Evolutionary conservation across 2,113 vertebrate species (phyloP), one percentile per base, ranked within the genome.

Genomic region (Equus przewalskii): DNA sequence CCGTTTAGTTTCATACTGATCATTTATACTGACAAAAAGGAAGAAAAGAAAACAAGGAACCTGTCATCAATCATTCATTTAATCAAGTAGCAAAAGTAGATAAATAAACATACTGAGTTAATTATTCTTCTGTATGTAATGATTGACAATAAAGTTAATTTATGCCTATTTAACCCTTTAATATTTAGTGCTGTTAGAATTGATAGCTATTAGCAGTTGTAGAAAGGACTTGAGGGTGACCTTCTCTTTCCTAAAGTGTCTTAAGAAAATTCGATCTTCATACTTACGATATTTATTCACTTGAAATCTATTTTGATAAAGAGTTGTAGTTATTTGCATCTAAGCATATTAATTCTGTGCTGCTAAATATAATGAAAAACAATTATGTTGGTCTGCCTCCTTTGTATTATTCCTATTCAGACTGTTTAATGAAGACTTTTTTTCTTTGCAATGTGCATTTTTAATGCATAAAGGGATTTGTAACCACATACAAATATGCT

Each of bases 51-150:
- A 99, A 98, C 98, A 98, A 97, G 98, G 97, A 99, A 98, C 98
- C 98, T 99, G 98, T 98, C 99, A 99, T 99, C 99, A 99, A 76
- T 99, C 99, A 99, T 99, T 99, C 98, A 98, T 99, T 99, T 99
- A 99, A 99, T 99, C 99, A 99, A 98, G 98, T 98, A 98, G 97
- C 91, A 98, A 99, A 99, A 98, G 98, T 97, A 99, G 98, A 98
- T 98, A 99, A 99, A 99, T 99, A 99, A 99, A 99, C 98, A 98
- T 98, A 98, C 95, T 58, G 98, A 99, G 97, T 99, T 99, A 99
- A 99, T 99, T 99, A 99, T 99, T 99, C 98, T 99, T 98, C 98
- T 98, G 93, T 98, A 98, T 98, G 75, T 98, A 98, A 96, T 99
- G 98, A 99, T 98, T 98, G 98, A 98, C 98, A 98, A 99, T 98